These are phyloP conservation scores for Corythornis cristatus DNA, from an alignment of 2,113 vertebrate species.

Conservation along the genomic window DNA sequence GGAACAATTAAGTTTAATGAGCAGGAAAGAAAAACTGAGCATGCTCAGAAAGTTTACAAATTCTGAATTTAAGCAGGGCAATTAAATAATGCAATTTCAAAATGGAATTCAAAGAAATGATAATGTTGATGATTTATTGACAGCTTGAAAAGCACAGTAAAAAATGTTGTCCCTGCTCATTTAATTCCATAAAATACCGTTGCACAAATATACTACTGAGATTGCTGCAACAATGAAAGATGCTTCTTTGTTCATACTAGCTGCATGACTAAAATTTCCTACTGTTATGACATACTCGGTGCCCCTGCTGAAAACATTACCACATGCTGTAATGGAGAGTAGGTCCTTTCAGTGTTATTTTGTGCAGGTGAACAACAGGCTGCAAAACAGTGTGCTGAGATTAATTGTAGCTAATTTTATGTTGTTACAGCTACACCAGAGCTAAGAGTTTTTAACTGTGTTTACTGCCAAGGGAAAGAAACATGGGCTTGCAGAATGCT, in stretches of 20 bases:
- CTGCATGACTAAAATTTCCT: background rate
- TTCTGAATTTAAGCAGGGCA: background rate
- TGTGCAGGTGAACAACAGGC: background rate
- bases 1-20: background rate
- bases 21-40: background rate
- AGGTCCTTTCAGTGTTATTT: background rate
- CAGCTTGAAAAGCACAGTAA: background rate
- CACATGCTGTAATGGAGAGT: background rate
- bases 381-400: background rate
- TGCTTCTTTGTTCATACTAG: background rate
- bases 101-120: background rate
- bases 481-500: background rate
- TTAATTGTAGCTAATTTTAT: background rate
- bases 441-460: background rate
- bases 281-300: background rate
- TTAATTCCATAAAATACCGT: background rate
- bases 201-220: background rate
- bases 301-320: background rate
- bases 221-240: background rate
- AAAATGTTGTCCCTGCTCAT: background rate
- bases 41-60: background rate
- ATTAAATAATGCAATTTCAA: background rate
- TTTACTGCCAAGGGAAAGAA: background rate
- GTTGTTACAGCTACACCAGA: background rate
- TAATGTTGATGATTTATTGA: background rate